Evolutionary conservation across 2,113 vertebrate genomes (phyloP), one percentile per base, ranked within the genome.

Genomic region (Callithrix jacchus): DNA sequence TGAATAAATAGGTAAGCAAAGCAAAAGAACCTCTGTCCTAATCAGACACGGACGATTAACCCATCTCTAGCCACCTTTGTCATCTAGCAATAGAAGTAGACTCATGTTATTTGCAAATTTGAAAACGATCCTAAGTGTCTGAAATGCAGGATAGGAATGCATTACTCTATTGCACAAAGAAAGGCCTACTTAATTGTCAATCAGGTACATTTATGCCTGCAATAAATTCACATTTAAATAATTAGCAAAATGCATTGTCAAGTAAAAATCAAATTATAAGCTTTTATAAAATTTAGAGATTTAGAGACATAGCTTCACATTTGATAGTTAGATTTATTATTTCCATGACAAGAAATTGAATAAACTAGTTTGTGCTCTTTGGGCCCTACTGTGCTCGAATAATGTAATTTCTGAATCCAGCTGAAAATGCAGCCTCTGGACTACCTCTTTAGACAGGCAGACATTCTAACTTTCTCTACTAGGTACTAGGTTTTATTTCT

Each of bases 211-310:
- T 92, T 93, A 58, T 87, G 32, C 70, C 79, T 89, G 45, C 61
- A 93, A 93, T 87, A 84, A 70, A 73, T 79, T 83, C 32, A 12
- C 79, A 85, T 58, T 89, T 94, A 92, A 96, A 96, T 82, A 95
- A 90, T 89, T 95, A 95, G 25, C 94, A 85, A 88, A 91, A 79
- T 79, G 42, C 27, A 85, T 9, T 73, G 49, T 90, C 52, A 73
- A 87, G 37, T 92, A 92, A 25, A 73, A 94, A 86, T 87, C 49
- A 92, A 94, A 92, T 95, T 96, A 58, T 30, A 97, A 70, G 32
- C 54, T 80, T 73, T 82, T 73, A 64, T 37, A 70, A 88, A 27
- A 89, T 54, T 93, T 92, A 61, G 18, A 86, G 74, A 89, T 47
- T 96, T 92, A 68, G 18, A 86, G 13, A 47, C 7, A 84, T 6